Percentiles rank a stretch among this genome's conserved stretches.
Conservation (phyloP, 64 coral and sea anemone genomes). For the Pachyseris speciosa region DNA sequence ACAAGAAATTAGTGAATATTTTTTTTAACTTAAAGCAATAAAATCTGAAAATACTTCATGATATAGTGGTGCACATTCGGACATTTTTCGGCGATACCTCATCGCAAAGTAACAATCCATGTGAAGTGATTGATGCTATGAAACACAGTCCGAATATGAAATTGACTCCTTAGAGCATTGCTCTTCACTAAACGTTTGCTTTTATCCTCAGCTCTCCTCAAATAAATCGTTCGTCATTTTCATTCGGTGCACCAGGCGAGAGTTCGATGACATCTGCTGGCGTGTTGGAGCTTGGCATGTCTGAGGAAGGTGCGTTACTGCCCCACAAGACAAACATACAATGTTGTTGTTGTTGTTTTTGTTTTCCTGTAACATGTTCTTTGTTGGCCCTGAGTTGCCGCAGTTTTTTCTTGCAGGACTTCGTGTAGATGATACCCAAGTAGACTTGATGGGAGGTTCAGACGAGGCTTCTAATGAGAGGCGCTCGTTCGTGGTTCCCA, state of each 20-base stretch:
- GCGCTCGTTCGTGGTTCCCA: conserved; percentile 71
- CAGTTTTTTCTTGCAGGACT: conserved; percentile 43
- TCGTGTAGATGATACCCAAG: conserved; percentile 91
- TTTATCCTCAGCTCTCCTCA: conserved; percentile 77
- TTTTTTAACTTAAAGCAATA: too few species aligned
- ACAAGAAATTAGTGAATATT: too few species aligned
- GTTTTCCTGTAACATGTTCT: not conserved
- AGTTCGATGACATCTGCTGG: conserved; percentile 52
- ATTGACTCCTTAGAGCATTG: not conserved
- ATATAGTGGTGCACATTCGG: too few species aligned
- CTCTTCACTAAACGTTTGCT: not conserved
- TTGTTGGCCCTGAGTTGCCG: not conserved
- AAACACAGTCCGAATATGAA: too few species aligned
- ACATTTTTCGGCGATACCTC: too few species aligned
- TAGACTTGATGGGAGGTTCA: conserved; percentile 84
- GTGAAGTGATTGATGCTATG: too few species aligned
- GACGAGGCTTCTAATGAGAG: conserved; percentile 67
- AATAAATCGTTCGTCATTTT: conserved; percentile 79
- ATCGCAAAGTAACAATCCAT: too few species aligned
- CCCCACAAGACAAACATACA: too few species aligned
- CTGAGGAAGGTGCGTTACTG: conserved; percentile 82
- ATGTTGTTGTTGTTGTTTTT: not conserved
- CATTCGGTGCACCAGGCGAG: conserved; percentile 85
- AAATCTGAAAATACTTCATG: too few species aligned
- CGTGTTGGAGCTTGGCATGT: conserved; percentile 78